These are phyloP conservation scores for Crotalus helleri DNA, from an alignment of 2,113 vertebrate genomes.

Conservation along the genomic window DNA sequence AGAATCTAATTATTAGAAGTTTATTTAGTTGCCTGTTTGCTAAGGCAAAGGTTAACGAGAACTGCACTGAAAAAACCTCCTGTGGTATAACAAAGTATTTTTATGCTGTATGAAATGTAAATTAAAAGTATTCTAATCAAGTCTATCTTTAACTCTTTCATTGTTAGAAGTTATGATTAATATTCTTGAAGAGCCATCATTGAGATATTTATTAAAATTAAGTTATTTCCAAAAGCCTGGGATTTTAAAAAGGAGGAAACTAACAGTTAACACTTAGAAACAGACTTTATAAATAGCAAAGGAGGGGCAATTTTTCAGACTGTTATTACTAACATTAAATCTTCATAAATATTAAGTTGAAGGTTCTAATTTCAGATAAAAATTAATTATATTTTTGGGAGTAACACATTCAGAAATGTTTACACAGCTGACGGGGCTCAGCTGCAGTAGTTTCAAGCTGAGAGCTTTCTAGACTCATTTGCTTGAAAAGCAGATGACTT, in stretches of 20 bases:
- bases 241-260: conserved; percentile 2
- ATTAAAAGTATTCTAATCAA: conserved; percentile 64
- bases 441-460: conserved; percentile 67
- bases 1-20: conserved; percentile 72
- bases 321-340: conserved; percentile 64
- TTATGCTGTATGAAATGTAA: conserved; percentile 64
- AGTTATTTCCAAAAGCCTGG: conserved; percentile 1
- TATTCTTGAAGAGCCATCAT: background rate
- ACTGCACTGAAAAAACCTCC: conserved; percentile 76
- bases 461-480: conserved; percentile 67
- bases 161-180: background rate
- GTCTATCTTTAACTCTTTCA: conserved; percentile 60
- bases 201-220: conserved; percentile 20
- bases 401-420: conserved; percentile 77
- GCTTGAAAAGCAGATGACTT: conserved; percentile 72
- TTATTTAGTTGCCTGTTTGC: conserved; percentile 70
- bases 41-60: conserved; percentile 86
- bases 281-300: conserved; percentile 52
- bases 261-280: conserved; percentile 19
- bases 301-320: conserved; percentile 51
- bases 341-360: conserved; percentile 68
- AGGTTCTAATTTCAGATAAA: conserved; percentile 71
- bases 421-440: conserved; percentile 78
- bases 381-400: conserved; percentile 80
- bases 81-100: conserved; percentile 65